phyloP scores from a whole-genome alignment of 2,113 vertebrate species.

The Chelonoidis abingdonii region DNA sequence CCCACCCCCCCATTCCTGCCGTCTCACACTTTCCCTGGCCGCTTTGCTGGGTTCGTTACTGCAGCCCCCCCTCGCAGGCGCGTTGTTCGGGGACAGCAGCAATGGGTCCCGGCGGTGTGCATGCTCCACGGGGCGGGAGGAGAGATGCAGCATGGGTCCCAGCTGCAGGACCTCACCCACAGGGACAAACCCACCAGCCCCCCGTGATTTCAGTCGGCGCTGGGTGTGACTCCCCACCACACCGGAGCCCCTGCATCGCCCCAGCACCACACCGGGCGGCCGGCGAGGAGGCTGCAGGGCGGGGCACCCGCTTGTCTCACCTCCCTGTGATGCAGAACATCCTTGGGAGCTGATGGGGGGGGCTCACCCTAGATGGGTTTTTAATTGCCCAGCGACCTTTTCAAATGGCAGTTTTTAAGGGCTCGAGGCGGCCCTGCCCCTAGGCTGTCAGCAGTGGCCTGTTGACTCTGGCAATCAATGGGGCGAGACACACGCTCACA shows the following conservation, averaged over 20 bases:
- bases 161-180: not conserved
- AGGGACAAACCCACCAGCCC: not conserved
- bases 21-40: not conserved
- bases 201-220: fast-evolving
- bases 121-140: fast-evolving
- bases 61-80: fast-evolving
- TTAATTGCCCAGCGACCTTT: not conserved
- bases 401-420: not conserved
- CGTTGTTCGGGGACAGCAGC: not conserved
- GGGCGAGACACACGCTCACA: not conserved
- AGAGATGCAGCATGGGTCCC: too few species aligned
- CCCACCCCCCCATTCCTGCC: too few species aligned
- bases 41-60: not conserved
- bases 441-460: not conserved
- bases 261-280: not conserved
- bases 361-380: not conserved
- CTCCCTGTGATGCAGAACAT: not conserved
- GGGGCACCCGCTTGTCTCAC: not conserved
- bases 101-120: fast-evolving
- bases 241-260: not conserved
- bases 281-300: not conserved
- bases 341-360: not conserved
- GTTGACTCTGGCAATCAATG: not conserved
- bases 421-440: not conserved
- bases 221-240: too few species aligned